Base-by-base conservation (phyloP, 35 echinoderm and acorn worm species). In the Lytechinus pictus region DNA sequence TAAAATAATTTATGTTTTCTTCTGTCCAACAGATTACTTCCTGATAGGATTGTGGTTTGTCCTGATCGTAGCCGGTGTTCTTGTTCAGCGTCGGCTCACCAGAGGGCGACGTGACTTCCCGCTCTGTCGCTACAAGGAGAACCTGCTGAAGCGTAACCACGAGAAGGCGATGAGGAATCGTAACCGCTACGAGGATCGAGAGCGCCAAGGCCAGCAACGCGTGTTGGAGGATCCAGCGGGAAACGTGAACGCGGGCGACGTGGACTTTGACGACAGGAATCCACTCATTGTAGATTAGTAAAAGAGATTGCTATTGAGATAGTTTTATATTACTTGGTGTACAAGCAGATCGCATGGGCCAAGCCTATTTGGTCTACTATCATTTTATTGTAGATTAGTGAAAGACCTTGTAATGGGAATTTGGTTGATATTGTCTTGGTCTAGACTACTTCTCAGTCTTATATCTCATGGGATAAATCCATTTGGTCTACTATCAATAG, bases 41-140 rank as follows among this genome's bases (percentile, higher is more conserved):
- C 97, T 98, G 0, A 72, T 93, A 19, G 79, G 52, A 0, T 28
- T 96, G 6, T 98, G 97, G 97, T 88, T 86, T 21, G 3, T 96
- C 3, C 61, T 95, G 12, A 53, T 94, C 24, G 27, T 98, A n/a
- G 19, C 87, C 6, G 97, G 97, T 0, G 95, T 95, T 27, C 53
- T 91, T 10, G 52, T 93, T 28, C 97, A 98, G 14, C 86, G 87
- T n/a, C 51, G 55, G 5, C 94, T 98, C 56, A 96, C 96, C 6
- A 93, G 54, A 58, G 86, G 92, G 9, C 58, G 57, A 21, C 72
- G 94, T 24, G 58, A 96, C 93, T 96, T 98, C 94, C 97, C 97
- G 1, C 27, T 86, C 24, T 98, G 97, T 87, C 94, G 96, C 4
- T 98, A 96, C 92, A 94, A 95, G 54, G 95, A 91, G 28, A 91